phyloP scores from a whole-genome alignment of 1,140 invertebrate genomes.

The Steinernema khuongi region DNA sequence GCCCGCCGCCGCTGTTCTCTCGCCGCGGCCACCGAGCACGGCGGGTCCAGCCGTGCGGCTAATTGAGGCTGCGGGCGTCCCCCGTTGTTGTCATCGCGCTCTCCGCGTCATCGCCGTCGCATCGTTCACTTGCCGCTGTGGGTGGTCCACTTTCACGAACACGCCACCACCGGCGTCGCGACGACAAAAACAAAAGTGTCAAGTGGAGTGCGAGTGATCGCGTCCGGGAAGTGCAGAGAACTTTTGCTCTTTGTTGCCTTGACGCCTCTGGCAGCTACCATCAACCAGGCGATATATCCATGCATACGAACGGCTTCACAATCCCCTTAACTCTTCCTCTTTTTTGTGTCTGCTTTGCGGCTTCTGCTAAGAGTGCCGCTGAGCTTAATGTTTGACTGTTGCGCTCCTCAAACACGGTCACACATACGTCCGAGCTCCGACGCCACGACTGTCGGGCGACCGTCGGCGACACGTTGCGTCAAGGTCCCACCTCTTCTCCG shows the following conservation, averaged over 20 bases:
- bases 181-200: constrained; percentile 4
- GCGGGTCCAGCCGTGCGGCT: constrained; percentile 1
- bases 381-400: neutral
- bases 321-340: too few species aligned
- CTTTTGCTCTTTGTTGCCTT: too few species aligned
- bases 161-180: neutral
- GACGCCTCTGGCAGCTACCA: too few species aligned
- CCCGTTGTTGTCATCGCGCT: neutral
- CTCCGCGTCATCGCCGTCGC: neutral
- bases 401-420: constrained; percentile 14
- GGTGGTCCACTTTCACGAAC: neutral
- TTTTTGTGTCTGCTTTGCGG: too few species aligned
- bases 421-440: neutral
- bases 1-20: neutral
- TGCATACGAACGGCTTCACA: too few species aligned
- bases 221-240: neutral
- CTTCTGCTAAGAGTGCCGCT: too few species aligned
- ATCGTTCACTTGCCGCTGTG: neutral
- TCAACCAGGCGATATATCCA: too few species aligned
- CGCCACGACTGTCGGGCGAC: neutral
- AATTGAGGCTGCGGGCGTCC: neutral
- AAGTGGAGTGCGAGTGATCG: neutral
- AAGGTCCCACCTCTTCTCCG: constrained; percentile 16
- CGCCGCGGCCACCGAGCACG: neutral
- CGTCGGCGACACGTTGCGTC: constrained; percentile 14